Conservation (phyloP, 2,888 invertebrate species). For the Drosophila anomalipes region DNA sequence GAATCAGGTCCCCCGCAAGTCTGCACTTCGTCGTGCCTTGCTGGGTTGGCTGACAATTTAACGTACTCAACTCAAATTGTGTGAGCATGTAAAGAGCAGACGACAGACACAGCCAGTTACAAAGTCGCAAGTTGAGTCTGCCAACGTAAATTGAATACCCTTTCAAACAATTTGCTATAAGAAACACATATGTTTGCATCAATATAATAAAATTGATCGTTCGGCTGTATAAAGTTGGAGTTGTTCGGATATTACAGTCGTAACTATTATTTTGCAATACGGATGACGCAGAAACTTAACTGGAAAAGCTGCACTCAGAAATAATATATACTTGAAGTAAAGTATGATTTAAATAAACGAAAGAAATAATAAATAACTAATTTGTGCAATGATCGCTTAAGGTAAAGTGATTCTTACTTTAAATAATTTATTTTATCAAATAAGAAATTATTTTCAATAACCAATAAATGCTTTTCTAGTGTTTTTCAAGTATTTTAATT, state of each 20-base stretch:
- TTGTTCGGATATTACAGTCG: neutral
- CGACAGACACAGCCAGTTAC: conserved; percentile 22
- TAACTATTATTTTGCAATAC: neutral
- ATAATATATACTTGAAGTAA: neutral
- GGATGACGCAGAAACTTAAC: neutral
- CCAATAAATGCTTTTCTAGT: neutral
- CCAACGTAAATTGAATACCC: conserved; percentile 8
- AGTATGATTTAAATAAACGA: neutral
- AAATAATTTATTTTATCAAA: neutral
- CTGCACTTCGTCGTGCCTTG: neutral
- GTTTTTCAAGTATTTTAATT: neutral
- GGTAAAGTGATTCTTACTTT: neutral
- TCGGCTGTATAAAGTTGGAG: neutral
- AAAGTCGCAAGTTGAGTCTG: neutral
- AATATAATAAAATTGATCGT: neutral
- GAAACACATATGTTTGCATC: neutral
- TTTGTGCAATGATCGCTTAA: neutral
- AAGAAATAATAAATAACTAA: neutral
- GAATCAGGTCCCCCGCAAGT: conserved; percentile 36
- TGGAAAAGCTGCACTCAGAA: neutral
- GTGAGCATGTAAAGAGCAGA: neutral
- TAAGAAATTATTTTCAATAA: neutral
- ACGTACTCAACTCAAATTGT: conserved; percentile 19
- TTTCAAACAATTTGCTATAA: neutral
- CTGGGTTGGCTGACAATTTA: conserved; percentile 20